Evolutionary conservation across 1,140 invertebrate species (phyloP).

Genomic region (Tetranychus cinnabarinus): DNA sequence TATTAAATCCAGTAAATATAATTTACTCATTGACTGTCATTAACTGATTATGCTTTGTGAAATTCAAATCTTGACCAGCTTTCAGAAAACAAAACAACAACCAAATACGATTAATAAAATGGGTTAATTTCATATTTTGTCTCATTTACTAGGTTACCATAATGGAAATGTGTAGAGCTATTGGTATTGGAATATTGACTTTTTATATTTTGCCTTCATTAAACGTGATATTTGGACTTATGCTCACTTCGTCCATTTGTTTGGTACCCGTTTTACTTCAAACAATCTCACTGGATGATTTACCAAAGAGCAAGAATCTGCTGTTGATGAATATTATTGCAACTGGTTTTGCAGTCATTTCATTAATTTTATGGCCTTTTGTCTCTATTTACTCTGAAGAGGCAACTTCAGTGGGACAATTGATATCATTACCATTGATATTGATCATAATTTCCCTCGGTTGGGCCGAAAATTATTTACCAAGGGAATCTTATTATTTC

Average conservation of each 20-base stretch:
- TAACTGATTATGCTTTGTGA: neutral
- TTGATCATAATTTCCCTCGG: slow-evolving; percentile 62
- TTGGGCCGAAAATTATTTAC: slow-evolving; percentile 96
- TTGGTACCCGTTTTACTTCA: slow-evolving; percentile 56
- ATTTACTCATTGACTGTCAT: no score
- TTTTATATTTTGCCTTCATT: slow-evolving; percentile 67
- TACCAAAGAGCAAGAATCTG: slow-evolving; percentile 26
- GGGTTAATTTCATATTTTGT: neutral
- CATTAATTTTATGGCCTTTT: neutral
- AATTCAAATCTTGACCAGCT: neutral
- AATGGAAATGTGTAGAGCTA: slow-evolving; percentile 60
- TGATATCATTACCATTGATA: slow-evolving; percentile 31
- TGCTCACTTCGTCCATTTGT: slow-evolving; percentile 79
- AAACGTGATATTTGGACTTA: slow-evolving; percentile 70
- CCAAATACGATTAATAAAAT: neutral
- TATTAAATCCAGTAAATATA: neutral
- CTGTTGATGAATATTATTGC: neutral
- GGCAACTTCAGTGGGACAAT: slow-evolving; percentile 42
- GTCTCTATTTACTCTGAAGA: neutral
- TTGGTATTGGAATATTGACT: slow-evolving; percentile 57
- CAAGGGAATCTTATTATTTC: slow-evolving; percentile 22
- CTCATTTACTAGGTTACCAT: slow-evolving; percentile 21
- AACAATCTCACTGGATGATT: slow-evolving; percentile 48
- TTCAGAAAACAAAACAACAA: neutral
- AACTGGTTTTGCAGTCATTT: neutral